Conservation (phyloP, 2,797 vertebrate genomes). For the Semotilus atromaculatus region DNA sequence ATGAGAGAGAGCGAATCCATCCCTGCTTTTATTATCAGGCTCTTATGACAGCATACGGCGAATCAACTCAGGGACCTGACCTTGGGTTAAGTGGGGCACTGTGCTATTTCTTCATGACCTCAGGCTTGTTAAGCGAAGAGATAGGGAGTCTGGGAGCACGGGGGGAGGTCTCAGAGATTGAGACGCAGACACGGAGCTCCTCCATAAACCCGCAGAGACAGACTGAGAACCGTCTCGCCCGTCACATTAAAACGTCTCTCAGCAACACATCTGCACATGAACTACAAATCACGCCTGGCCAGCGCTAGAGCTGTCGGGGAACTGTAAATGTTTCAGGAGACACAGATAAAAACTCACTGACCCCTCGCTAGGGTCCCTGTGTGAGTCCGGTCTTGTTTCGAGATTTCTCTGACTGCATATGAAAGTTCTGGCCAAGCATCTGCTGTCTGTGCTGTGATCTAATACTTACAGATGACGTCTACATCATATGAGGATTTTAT, state of each 20-base stretch:
- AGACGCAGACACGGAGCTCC: conserved; percentile 65
- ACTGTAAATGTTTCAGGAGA: conserved; percentile 58
- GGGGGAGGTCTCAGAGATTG: conserved; percentile 52
- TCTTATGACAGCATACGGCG: conserved; percentile 75
- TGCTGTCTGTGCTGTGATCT: conserved; percentile 33
- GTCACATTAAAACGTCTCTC: conserved; percentile 63
- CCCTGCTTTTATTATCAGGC: conserved; percentile 53
- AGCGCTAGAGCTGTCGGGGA: conserved; percentile 30
- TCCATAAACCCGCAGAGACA: conserved; percentile 61
- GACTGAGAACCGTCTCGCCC: conserved; percentile 59
- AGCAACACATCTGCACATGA: conserved; percentile 61
- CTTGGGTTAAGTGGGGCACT: conserved; percentile 82
- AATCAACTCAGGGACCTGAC: conserved; percentile 88
- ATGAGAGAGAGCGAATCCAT: conserved; percentile 7
- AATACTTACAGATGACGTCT: conserved; percentile 28
- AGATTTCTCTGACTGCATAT: conserved; percentile 54
- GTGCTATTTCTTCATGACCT: conserved; percentile 85
- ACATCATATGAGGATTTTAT: conserved; percentile 23
- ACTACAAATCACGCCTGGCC: conserved; percentile 59
- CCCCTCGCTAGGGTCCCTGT: conserved; percentile 47
- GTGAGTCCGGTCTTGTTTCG: conserved; percentile 43
- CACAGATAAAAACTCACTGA: conserved; percentile 55
- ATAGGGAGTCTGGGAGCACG: conserved; percentile 73
- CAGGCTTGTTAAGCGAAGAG: conserved; percentile 84
- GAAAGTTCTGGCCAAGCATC: conserved; percentile 34